Conservation (phyloP, 2,888 invertebrate species). For the Trichopoda pennipes region DNA sequence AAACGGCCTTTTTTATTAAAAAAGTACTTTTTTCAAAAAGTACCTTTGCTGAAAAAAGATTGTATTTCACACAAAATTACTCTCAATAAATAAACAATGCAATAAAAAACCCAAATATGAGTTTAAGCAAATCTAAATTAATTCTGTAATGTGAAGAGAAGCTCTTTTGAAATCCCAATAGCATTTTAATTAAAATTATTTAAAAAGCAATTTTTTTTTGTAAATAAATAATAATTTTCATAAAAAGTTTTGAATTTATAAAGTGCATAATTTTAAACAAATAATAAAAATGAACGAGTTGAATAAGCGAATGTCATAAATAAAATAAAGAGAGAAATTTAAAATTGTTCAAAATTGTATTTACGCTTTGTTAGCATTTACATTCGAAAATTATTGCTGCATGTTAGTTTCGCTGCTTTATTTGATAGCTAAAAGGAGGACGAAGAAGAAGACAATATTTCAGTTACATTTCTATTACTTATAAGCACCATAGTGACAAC, state of each 20-base stretch:
- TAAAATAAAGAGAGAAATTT: conserved; percentile 25
- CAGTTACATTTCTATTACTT: conserved; percentile 6
- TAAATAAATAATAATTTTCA: not conserved
- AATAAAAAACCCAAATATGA: too few species aligned
- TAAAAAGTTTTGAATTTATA: not conserved
- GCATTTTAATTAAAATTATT: too few species aligned
- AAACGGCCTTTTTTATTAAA: too few species aligned
- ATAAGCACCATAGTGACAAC: conserved; percentile 35
- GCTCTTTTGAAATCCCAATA: too few species aligned
- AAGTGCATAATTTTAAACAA: conserved; percentile 49
- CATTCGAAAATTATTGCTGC: conserved; percentile 60
- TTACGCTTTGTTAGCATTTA: conserved; percentile 62
- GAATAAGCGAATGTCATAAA: conserved; percentile 19
- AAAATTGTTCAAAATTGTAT: conserved; percentile 49
- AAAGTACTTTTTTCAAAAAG: too few species aligned
- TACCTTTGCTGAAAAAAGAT: too few species aligned
- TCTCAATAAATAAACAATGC: too few species aligned
- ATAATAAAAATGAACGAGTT: conserved; percentile 38
- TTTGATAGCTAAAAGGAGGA: conserved; percentile 2
- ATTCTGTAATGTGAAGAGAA: too few species aligned
- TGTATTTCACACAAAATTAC: too few species aligned
- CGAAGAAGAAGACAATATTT: conserved; percentile 10
- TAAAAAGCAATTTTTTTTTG: not conserved
- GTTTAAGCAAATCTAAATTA: too few species aligned
- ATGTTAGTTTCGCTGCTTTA: conserved; percentile 12